These are phyloP conservation scores for Ptychobarbus kaznakovi DNA, from an alignment of 2,797 vertebrate species.

Conservation along the genomic window DNA sequence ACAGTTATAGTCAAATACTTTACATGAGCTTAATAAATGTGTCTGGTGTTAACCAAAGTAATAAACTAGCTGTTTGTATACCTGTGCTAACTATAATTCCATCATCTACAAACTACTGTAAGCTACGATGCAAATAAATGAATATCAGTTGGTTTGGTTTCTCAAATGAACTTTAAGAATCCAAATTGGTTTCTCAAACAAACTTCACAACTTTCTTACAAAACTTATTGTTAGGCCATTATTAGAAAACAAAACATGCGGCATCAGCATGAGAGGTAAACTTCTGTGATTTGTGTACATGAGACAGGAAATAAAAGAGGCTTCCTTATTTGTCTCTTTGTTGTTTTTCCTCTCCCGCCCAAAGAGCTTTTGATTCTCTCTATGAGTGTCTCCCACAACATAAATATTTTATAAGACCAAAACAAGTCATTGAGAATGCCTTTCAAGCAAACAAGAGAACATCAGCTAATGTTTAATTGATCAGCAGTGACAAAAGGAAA, in stretches of 20 bases:
- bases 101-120: background rate
- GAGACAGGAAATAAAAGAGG: conserved; percentile 62
- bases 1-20: no score
- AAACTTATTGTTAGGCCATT: conserved; percentile 20
- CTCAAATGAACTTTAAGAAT: conserved; percentile 2
- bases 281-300: conserved; percentile 67
- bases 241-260: conserved; percentile 53
- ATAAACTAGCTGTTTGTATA: background rate
- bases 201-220: background rate
- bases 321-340: conserved; percentile 73
- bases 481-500: conserved; percentile 81
- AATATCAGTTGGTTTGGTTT: background rate
- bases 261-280: conserved; percentile 56
- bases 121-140: background rate
- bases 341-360: conserved; percentile 51
- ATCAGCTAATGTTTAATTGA: conserved; percentile 83
- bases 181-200: background rate
- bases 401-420: conserved; percentile 78
- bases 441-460: conserved; percentile 78
- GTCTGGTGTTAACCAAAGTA: background rate
- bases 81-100: background rate
- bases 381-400: conserved; percentile 67
- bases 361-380: conserved; percentile 65
- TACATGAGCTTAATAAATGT: background rate
- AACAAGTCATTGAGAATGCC: conserved; percentile 69